phyloP scores from a whole-genome alignment of 2,797 vertebrate species.

The Esox lucius region DNA sequence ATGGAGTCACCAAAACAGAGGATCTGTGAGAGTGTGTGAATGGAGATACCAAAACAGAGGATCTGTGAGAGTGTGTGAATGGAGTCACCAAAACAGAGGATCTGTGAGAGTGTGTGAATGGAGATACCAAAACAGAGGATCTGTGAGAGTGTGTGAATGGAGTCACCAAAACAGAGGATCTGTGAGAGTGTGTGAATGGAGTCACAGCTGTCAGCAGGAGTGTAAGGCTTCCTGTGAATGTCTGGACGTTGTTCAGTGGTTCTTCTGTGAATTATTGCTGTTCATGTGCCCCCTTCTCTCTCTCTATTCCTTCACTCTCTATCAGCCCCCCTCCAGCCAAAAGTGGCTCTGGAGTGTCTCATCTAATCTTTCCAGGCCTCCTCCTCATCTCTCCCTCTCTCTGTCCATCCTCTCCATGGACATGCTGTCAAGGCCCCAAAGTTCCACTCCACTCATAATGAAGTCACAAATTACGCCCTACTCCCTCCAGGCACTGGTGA shows the following conservation, averaged over 20 bases:
- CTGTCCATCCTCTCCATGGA: neutral
- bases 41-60: no score
- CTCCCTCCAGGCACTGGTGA: no score
- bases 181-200: no score
- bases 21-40: no score
- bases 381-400: neutral
- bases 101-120: no score
- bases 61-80: no score
- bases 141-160: no score
- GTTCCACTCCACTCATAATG: neutral
- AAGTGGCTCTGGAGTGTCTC: slow-evolving; percentile 13
- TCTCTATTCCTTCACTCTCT: neutral
- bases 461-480: no score
- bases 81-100: no score
- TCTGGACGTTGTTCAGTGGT: neutral
- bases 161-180: no score
- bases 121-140: no score
- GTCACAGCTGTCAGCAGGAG: neutral
- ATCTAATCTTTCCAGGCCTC: slow-evolving; percentile 16
- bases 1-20: no score
- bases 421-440: neutral
- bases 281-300: neutral
- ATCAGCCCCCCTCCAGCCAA: neutral
- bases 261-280: neutral
- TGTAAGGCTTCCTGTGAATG: neutral